Base-by-base conservation (phyloP, 1,140 invertebrate genomes). In the Holotrichia oblita region DNA sequence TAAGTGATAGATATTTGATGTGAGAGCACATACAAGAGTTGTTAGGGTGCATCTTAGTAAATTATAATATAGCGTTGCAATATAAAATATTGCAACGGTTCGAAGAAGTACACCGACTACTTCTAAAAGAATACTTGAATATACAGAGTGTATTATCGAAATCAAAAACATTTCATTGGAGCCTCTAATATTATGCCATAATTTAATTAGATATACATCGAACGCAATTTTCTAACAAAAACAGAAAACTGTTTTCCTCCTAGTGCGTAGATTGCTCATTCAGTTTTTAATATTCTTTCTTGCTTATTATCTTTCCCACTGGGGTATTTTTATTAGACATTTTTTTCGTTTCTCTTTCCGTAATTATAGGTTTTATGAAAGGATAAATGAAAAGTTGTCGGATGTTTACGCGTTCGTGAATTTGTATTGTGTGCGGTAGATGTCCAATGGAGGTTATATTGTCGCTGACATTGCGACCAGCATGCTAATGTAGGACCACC, bases 351-450 rank as follows among this genome's bases (percentile, higher is more conserved):
- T 27, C 61, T 12, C 61, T 40, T 42, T 42, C 40, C 20, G 20
- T 74, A 74, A 74, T 74, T 74, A 74, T 74, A 74, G 41, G 40
- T 74, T 74, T 74, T 74, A 74, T 44, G 73, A 74, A 74, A 74
- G 73, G 34, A 74, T 74, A 74, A 74, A 40, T 41, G 73, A 74
- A 74, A 74, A 74, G 73, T 74, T 74, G 41, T 40, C 17, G 40
- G 73, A 74, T 7, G 17, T 74, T 74, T 74, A 74, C 40, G 73
- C 41, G 34, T 74, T 40, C 41, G 22, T 69, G 24, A 69, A 69
- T 74, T 44, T 2, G 73, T 74, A 41, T 74, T 12, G 73, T 40
- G 3, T 22, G 17, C 12, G 34, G 41, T 41, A 12, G n/a, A 41
- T 17, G 27, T 40, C 14, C 12, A 44, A 40, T 14, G 34, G 40